Evolutionary conservation across 2,888 invertebrate species (phyloP).

Genomic region (Diarsia dahlii): DNA sequence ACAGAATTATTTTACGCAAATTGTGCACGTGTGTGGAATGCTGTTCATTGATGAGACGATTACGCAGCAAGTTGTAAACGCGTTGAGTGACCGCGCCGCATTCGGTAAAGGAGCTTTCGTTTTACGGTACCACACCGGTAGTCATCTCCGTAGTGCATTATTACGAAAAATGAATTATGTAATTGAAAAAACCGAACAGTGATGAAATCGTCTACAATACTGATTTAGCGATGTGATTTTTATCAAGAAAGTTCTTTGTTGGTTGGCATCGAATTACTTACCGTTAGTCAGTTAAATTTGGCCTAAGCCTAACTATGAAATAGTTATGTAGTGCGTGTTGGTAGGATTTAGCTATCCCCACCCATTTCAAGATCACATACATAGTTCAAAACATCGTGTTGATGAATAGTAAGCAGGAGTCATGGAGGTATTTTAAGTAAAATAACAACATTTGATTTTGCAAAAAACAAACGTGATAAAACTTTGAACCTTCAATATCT

Average conservation of each 20-base stretch:
- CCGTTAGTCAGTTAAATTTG: not conserved
- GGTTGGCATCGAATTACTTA: not conserved
- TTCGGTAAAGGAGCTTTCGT: constrained; percentile 57
- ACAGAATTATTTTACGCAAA: constrained; percentile 50
- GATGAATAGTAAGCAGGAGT: not conserved
- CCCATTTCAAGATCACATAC: too few species aligned
- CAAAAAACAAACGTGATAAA: not conserved
- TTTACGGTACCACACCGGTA: constrained; percentile 46
- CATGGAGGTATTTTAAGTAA: not conserved
- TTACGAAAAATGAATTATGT: constrained; percentile 58
- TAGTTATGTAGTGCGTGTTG: not conserved
- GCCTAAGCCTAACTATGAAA: not conserved
- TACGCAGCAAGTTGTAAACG: constrained; percentile 50
- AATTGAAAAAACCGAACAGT: constrained; percentile 53
- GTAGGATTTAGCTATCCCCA: not conserved
- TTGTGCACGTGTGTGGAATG: constrained; percentile 37
- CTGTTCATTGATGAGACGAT: constrained; percentile 63
- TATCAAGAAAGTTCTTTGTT: constrained; percentile 32
- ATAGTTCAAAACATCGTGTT: not conserved
- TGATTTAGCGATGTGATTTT: constrained; percentile 28
- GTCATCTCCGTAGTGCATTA: constrained; percentile 42
- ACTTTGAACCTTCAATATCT: not conserved
- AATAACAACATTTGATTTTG: not conserved
- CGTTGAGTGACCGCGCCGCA: constrained; percentile 36
- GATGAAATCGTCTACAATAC: constrained; percentile 41